phyloP scores from a whole-genome alignment of 2,113 vertebrate species.

The Brevimyrus niger region DNA sequence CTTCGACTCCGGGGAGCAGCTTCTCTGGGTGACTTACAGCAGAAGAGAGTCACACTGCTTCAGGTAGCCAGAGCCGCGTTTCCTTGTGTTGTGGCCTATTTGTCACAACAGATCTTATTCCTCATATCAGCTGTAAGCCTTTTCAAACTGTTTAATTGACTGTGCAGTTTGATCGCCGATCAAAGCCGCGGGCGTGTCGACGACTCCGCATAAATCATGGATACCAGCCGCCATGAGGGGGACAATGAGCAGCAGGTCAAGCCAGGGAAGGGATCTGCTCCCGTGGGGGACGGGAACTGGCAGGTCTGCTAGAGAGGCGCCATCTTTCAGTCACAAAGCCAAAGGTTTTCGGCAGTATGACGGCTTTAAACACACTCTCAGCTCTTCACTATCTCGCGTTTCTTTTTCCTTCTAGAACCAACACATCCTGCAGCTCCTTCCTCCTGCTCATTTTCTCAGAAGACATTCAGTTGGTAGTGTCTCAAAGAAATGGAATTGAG shows the following conservation, averaged over 20 bases:
- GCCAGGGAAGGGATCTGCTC: not conserved
- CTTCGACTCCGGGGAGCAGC: conserved; percentile 19
- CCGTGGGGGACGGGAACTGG: no score
- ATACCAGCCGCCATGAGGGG: not conserved
- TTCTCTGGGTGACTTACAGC: conserved; percentile 20
- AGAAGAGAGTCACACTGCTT: conserved; percentile 38
- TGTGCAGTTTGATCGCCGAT: conserved; percentile 43
- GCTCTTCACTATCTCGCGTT: not conserved
- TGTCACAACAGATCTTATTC: conserved; percentile 36
- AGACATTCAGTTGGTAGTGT: not conserved
- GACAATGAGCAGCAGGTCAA: not conserved
- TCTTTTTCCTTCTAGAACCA: not conserved
- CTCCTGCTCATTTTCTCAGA: not conserved
- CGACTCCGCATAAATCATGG: not conserved
- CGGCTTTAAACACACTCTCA: not conserved
- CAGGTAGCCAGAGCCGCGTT: conserved; percentile 41
- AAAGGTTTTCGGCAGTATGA: not conserved
- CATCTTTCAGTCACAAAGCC: not conserved
- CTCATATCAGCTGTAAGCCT: conserved; percentile 49
- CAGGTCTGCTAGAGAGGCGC: not conserved
- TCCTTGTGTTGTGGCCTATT: conserved; percentile 30
- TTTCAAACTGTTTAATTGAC: conserved; percentile 49
- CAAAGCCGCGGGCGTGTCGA: conserved; percentile 28
- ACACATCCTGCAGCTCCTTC: not conserved
- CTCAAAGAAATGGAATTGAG: not conserved